phyloP scores from a whole-genome alignment of 2,113 vertebrate genomes.

The Rhinoptilus africanus region DNA sequence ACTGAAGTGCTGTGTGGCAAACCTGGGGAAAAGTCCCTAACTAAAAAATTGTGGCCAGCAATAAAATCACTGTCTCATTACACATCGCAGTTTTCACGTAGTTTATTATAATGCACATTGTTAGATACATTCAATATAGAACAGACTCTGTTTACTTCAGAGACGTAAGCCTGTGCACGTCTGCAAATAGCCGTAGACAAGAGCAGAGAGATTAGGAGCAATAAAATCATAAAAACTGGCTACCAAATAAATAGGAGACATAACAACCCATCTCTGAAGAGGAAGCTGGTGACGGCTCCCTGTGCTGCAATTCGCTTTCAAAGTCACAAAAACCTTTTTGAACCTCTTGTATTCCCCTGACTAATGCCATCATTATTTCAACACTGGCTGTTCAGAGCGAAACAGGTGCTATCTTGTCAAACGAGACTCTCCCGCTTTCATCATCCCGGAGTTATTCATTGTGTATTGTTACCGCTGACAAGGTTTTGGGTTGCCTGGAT shows the following conservation, averaged over 20 bases:
- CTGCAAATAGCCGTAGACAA: not conserved
- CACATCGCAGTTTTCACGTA: not conserved
- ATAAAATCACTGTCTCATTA: not conserved
- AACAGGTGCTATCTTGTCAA: constrained; percentile 48
- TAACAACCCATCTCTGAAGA: not conserved
- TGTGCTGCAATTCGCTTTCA: constrained; percentile 2
- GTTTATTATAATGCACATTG: not conserved
- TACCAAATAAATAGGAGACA: not conserved
- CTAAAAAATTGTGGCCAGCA: not conserved
- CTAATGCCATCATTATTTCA: constrained; percentile 41
- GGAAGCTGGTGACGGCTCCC: constrained; percentile 3
- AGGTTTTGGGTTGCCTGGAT: constrained; percentile 74
- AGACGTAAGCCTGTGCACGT: not conserved
- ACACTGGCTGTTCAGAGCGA: constrained; percentile 31
- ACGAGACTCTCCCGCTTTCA: constrained; percentile 51
- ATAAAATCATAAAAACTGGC: not conserved
- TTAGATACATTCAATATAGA: not conserved
- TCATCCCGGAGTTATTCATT: constrained; percentile 48
- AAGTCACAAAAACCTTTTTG: constrained; percentile 28
- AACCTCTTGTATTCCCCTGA: constrained; percentile 26
- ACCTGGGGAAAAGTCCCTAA: not conserved
- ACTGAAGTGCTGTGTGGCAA: not conserved
- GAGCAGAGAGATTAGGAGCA: not conserved
- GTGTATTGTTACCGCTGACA: constrained; percentile 58
- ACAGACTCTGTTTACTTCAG: not conserved